A percentile compares a stretch with the other conserved stretches of the same genome.
These are phyloP conservation scores for Drosophila ochracea DNA, from an alignment of 2,888 invertebrate genomes.

Conservation along the genomic window DNA sequence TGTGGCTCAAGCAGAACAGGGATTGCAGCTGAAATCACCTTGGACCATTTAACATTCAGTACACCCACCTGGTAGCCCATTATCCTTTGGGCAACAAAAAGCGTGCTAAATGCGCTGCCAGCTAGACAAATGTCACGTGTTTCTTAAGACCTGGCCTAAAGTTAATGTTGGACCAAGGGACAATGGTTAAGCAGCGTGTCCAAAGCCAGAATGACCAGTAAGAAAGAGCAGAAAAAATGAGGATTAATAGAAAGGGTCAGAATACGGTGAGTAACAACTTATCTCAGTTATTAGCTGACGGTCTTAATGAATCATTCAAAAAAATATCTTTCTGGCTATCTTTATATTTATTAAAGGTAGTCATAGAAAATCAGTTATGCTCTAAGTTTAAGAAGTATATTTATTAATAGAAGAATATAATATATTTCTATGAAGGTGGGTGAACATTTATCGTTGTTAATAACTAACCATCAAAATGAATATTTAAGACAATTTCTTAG, in stretches of 20 bases:
- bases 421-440: background rate
- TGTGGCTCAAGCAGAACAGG: conserved; percentile 1
- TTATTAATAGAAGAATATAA: background rate
- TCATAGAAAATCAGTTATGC: fast-evolving
- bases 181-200: conserved; percentile 61
- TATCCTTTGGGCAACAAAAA: conserved; percentile 71
- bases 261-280: background rate
- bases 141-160: conserved; percentile 21
- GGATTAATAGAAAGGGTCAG: background rate
- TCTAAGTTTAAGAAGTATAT: background rate
- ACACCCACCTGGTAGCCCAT: conserved; percentile 75
- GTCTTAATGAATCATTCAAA: background rate
- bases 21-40: conserved; percentile 39
- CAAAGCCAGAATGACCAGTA: conserved; percentile 18
- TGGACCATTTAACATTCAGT: conserved; percentile 56
- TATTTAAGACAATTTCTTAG: background rate
- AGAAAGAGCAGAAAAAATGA: background rate
- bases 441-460: background rate
- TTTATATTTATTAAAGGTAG: background rate
- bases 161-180: conserved; percentile 32
- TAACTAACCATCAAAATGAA: background rate
- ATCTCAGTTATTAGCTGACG: background rate
- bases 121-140: conserved; percentile 72
- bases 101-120: conserved; percentile 59
- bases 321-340: background rate